Conservation (phyloP, 2,888 invertebrate species). For the Linnaemya tessellans region DNA sequence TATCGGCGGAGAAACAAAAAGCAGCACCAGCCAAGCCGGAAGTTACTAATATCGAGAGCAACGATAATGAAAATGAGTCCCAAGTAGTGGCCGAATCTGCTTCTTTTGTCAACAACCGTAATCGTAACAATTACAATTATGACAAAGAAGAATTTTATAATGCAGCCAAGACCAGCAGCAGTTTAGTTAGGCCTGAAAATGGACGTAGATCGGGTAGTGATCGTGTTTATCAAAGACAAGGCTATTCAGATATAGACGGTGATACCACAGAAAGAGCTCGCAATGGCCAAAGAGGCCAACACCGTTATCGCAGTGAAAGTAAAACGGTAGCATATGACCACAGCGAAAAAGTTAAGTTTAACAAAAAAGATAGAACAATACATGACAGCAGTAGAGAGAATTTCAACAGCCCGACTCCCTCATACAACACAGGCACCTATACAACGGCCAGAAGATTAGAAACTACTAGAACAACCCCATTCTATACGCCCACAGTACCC, state of each 20-base stretch:
- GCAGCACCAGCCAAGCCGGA: conserved; percentile 74
- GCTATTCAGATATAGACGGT: conserved; percentile 48
- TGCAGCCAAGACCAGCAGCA: conserved; percentile 42
- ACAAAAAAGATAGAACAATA: conserved; percentile 59
- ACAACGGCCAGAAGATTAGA: conserved; percentile 81
- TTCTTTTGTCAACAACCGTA: conserved; percentile 85
- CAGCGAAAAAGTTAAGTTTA: conserved; percentile 73
- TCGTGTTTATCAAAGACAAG: conserved; percentile 72
- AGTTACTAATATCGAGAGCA: conserved; percentile 78
- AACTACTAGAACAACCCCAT: conserved; percentile 81
- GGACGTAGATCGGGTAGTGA: conserved; percentile 64
- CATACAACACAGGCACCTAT: conserved; percentile 78
- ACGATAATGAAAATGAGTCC: conserved; percentile 78
- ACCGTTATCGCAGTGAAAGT: conserved; percentile 77
- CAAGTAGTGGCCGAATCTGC: conserved; percentile 88
- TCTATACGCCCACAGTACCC: conserved; percentile 83
- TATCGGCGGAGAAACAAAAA: conserved; percentile 80
- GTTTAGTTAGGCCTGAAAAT: conserved; percentile 8
- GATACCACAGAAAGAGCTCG: conserved; percentile 75
- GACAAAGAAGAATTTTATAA: conserved; percentile 66
- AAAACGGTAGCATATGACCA: conserved; percentile 67
- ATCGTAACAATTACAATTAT: conserved; percentile 72
- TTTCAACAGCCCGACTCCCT: conserved; percentile 76
- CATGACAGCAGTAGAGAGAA: conserved; percentile 58
- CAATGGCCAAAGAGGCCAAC: conserved; percentile 77